A percentile compares a stretch with the other conserved stretches of the same genome.
These are phyloP conservation scores for Pluvianellus socialis DNA, from an alignment of 2,113 vertebrate species.

Conservation along the genomic window DNA sequence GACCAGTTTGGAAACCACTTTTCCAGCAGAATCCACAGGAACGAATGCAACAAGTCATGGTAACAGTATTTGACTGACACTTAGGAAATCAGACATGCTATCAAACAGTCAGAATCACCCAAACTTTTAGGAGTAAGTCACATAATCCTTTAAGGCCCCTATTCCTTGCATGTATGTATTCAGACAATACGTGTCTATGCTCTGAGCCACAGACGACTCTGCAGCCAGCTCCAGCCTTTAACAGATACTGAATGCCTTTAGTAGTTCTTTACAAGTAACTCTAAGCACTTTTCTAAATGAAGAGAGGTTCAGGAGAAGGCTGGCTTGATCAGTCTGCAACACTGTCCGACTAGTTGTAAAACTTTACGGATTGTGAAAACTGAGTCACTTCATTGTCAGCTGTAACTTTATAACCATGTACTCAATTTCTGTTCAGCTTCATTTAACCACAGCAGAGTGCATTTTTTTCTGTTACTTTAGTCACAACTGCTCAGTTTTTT, in stretches of 20 bases:
- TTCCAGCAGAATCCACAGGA: not conserved
- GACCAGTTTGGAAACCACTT: not conserved
- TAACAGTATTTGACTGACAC: not conserved
- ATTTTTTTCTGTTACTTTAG: not conserved
- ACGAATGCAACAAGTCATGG: not conserved
- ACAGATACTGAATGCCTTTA: not conserved
- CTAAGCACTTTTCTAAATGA: not conserved
- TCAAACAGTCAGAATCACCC: not conserved
- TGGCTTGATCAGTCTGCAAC: not conserved
- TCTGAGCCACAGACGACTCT: not conserved
- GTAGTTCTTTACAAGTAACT: not conserved
- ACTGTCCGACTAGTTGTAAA: not conserved
- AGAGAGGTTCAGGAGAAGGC: not conserved
- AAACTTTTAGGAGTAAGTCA: not conserved
- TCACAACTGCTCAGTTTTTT: not conserved
- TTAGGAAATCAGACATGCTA: not conserved
- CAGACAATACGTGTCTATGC: not conserved
- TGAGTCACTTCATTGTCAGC: constrained; percentile 5
- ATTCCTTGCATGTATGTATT: not conserved
- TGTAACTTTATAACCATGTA: not conserved
- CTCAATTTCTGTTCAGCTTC: not conserved
- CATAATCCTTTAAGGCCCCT: not conserved
- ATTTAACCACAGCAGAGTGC: not conserved
- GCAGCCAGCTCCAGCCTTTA: not conserved
- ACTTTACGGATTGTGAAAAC: constrained; percentile 9